Evolutionary conservation across 2,888 invertebrate species (phyloP).

Genomic region (Cerastis rubricosa): DNA sequence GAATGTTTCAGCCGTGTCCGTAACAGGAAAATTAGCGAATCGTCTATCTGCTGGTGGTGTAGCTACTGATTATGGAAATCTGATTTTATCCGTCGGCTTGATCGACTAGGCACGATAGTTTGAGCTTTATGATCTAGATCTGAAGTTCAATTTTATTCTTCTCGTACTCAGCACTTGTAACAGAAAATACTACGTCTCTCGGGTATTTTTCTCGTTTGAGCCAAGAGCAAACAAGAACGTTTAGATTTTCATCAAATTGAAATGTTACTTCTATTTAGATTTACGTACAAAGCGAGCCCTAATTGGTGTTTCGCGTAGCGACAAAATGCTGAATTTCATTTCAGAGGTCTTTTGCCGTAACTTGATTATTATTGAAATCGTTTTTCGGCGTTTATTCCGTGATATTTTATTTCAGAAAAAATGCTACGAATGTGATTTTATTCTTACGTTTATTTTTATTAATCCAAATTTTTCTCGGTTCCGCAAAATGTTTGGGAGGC

Average conservation of each 20-base stretch:
- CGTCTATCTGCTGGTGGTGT: conserved; percentile 19
- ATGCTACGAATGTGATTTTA: conserved; percentile 4
- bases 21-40: conserved; percentile 38
- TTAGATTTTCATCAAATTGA: conserved; percentile 27
- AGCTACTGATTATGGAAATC: conserved; percentile 23
- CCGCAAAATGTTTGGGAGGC: conserved; percentile 7
- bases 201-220: not conserved
- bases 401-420: conserved; percentile 23
- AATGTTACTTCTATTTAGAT: conserved; percentile 27
- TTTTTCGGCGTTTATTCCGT: conserved; percentile 4
- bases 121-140: conserved; percentile 5
- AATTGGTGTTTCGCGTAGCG: conserved; percentile 37
- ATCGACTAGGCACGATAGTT: conserved; percentile 4
- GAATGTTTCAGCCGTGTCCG: conserved; percentile 38
- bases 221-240: not conserved
- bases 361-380: conserved; percentile 22
- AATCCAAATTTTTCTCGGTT: not conserved
- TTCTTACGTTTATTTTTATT: conserved; percentile 19
- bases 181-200: not conserved
- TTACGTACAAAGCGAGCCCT: conserved; percentile 17
- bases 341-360: not conserved
- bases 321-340: conserved; percentile 27
- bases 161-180: not conserved
- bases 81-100: conserved; percentile 19
- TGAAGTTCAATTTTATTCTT: not conserved